Conservation (phyloP, 2,797 vertebrate species). For the Merluccius polli region DNA sequence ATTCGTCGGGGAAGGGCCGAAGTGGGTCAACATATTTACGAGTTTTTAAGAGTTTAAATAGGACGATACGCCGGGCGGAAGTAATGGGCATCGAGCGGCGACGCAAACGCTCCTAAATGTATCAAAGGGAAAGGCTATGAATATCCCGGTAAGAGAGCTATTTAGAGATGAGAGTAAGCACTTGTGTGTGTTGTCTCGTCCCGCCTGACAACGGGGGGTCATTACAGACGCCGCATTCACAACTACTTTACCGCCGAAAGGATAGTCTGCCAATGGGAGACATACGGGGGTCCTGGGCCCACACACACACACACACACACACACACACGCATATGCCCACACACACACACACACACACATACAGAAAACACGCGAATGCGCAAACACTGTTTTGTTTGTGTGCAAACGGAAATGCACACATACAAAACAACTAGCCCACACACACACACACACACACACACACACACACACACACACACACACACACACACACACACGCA, state of each 20-base stretch:
- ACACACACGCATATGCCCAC: too few relatives aligned
- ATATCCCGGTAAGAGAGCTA: neutral
- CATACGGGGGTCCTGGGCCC: neutral
- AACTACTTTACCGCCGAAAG: neutral
- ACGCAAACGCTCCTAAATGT: neutral
- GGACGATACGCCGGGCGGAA: neutral
- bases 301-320: neutral
- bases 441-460: neutral
- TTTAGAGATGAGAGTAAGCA: neutral
- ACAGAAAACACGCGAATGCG: too few relatives aligned
- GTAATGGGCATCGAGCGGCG: neutral
- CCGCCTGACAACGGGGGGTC: neutral
- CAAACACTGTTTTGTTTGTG: too few relatives aligned
- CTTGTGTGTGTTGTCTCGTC: neutral
- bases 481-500: conserved; percentile 1
- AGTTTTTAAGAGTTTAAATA: neutral
- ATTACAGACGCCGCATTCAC: neutral
- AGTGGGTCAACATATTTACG: neutral
- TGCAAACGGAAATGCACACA: too few relatives aligned
- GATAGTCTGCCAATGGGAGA: neutral
- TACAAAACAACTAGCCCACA: neutral
- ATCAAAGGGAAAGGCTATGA: neutral
- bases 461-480: neutral
- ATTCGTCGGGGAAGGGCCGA: neutral
- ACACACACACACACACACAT: too few relatives aligned